Evolutionary conservation across 2,797 vertebrate species (phyloP).

Genomic region (Acanthurus leucopareius): DNA sequence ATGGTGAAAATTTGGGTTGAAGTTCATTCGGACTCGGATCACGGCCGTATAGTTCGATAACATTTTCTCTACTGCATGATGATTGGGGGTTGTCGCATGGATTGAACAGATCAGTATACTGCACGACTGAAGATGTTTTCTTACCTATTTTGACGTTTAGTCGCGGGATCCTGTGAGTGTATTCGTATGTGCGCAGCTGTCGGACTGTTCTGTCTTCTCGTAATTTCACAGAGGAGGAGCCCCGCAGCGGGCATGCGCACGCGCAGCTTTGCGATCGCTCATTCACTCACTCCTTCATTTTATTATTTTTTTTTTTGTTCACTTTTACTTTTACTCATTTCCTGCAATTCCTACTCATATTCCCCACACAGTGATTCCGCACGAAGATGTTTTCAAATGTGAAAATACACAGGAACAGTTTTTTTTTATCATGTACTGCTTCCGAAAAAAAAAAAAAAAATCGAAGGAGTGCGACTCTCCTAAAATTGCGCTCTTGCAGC

Average conservation of each 20-base stretch:
- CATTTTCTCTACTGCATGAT: neutral
- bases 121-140: too few species aligned
- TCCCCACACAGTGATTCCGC: fast-evolving
- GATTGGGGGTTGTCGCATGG: too few species aligned
- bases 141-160: slow-evolving; percentile 1
- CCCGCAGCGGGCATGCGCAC: neutral
- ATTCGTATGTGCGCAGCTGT: fast-evolving
- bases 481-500: neutral
- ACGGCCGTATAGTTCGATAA: too few species aligned
- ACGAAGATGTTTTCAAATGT: neutral
- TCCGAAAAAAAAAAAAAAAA: too few species aligned
- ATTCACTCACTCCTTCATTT: neutral
- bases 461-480: too few species aligned
- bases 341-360: neutral
- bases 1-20: neutral
- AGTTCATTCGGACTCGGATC: too few species aligned
- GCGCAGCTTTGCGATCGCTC: neutral
- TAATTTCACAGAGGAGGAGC: slow-evolving; percentile 27
- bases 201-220: neutral
- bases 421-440: too few species aligned
- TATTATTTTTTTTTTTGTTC: neutral
- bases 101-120: too few species aligned
- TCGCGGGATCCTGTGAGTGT: fast-evolving
- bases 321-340: neutral
- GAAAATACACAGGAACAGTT: neutral